Evolutionary conservation across 2,888 invertebrate species (phyloP), one percentile per base, ranked within the genome.

Genomic region (Ypsolopha scabrella): DNA sequence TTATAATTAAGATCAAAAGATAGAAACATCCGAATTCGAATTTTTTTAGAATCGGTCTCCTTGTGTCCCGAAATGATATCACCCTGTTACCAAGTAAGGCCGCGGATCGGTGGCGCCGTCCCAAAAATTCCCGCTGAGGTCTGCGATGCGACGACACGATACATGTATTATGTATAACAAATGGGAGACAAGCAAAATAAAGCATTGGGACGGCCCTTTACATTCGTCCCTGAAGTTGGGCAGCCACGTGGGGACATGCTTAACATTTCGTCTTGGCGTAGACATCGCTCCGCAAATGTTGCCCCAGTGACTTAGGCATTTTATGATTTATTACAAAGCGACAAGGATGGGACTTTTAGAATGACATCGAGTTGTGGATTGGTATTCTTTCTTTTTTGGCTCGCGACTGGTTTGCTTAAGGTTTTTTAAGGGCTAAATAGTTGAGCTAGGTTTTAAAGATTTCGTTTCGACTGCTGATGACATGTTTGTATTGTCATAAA

Each of bases 81-180:
- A 24, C 24, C 24, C 24, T 24, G 48, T 24, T 24, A 24, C 24
- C 24, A 24, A 24, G 2, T 24, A 24, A 24, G 24, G 24, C 24
- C 24, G 41, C 49, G 67, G 70, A 67, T 60, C 73, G 70, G 71
- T 85, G 83, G 83, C 85, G 85, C 81, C 81, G 82, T 69, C 76
- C 72, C 72, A 64, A 79, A 24, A 79, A 83, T 82, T 78, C 80
- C 70, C 78, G 72, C 72, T 68, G 48, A 74, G 70, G 74, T 60
- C 67, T 34, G 79, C 79, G 83, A 85, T 85, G 72, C 74, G 66
- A 72, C 73, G 82, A 85, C 83, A 83, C 72, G 76, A 68, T 68
- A 77, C 78, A 83, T 82, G 82, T 80, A 80, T 85, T 78, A 83
- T 85, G 83, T 86, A 86, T 86, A 81, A 86, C 85, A 85, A 83